Conservation (phyloP, 2,113 vertebrate genomes). For the Odocoileus virginianus region DNA sequence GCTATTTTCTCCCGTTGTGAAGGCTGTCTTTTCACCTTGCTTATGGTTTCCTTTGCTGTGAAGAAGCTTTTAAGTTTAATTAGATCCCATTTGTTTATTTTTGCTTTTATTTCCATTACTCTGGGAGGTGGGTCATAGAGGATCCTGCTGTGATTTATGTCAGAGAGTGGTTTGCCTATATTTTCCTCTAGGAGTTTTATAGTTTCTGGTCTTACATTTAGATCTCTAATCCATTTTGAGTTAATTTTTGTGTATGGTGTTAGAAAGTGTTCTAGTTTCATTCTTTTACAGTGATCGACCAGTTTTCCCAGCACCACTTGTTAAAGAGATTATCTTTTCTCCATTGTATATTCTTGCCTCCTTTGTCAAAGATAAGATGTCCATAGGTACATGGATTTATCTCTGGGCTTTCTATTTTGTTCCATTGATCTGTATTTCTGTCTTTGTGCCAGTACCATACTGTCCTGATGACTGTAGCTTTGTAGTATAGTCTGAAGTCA, state of each 20-base stretch:
- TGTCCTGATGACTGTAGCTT: neutral
- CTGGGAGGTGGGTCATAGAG: neutral
- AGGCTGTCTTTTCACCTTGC: neutral
- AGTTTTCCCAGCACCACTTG: neutral
- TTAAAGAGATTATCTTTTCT: neutral
- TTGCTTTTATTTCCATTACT: neutral
- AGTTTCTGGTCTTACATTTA: neutral
- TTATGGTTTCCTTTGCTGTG: neutral
- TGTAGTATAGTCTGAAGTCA: neutral
- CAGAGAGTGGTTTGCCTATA: neutral
- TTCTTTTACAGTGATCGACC: neutral
- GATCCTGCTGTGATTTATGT: neutral
- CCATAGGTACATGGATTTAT: neutral
- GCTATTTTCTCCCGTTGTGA: neutral
- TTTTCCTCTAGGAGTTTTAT: neutral
- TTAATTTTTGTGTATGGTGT: neutral
- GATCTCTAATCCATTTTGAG: neutral
- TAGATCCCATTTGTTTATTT: neutral
- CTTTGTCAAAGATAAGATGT: neutral
- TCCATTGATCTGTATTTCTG: neutral
- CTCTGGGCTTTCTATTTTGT: neutral
- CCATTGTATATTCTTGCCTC: neutral
- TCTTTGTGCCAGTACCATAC: neutral
- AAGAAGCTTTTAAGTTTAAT: neutral
- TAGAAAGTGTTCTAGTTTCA: neutral